Evolutionary conservation across 2,888 invertebrate genomes (phyloP).

Genomic region (Cabera pusaria): DNA sequence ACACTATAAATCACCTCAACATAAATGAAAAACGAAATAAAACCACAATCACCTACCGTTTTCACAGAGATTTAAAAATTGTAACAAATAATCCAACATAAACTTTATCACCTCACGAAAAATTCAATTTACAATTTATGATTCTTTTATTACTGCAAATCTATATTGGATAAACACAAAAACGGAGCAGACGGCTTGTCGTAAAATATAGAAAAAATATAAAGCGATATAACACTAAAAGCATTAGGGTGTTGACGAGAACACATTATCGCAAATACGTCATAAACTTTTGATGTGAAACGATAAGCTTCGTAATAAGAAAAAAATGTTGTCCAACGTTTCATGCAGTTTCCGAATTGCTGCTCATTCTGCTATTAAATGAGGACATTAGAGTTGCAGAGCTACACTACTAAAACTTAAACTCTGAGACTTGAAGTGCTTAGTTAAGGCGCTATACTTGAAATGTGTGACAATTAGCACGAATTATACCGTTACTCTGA

Average conservation of each 20-base stretch:
- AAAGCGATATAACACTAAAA: constrained; percentile 49
- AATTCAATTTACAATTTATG: constrained; percentile 13
- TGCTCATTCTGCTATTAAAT: constrained; percentile 15
- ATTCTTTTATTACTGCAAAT: constrained; percentile 14
- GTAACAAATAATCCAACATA: neutral
- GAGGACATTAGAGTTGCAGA: constrained; percentile 12
- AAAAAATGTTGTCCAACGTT: constrained; percentile 9
- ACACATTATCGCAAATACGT: constrained; percentile 35
- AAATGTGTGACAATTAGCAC: constrained; percentile 9
- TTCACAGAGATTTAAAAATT: too few relatives aligned
- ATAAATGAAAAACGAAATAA: too few relatives aligned
- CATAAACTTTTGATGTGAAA: constrained; percentile 35
- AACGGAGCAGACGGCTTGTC: constrained; percentile 10
- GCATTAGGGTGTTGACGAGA: constrained; percentile 39
- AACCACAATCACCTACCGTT: too few relatives aligned
- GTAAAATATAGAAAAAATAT: constrained; percentile 12
- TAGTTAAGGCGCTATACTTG: constrained; percentile 5
- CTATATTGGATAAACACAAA: constrained; percentile 21
- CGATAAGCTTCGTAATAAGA: constrained; percentile 21
- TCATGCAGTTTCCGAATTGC: constrained; percentile 9
- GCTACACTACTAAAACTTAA: constrained; percentile 10
- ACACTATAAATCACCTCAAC: too few relatives aligned
- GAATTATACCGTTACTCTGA: constrained; percentile 4
- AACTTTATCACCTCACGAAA: constrained; percentile 3
- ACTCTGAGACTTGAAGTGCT: constrained; percentile 4